Evolutionary conservation across 2,113 vertebrate species (phyloP).

Genomic region (Typhlomys cinereus): DNA sequence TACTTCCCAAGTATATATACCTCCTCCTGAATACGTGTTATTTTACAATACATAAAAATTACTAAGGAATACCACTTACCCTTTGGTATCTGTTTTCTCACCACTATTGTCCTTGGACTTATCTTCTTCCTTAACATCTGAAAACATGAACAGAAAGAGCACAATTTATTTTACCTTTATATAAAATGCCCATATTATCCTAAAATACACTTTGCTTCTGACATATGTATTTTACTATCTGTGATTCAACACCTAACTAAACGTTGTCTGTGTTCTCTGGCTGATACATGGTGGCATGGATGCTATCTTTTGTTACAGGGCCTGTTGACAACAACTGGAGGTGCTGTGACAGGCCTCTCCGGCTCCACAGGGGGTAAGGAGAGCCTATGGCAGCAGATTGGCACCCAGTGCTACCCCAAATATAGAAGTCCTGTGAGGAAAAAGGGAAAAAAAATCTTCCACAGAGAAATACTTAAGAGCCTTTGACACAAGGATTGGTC

Average conservation of each 20-base stretch:
- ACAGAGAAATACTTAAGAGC: neutral
- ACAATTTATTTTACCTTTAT: conserved; percentile 27
- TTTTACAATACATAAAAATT: neutral
- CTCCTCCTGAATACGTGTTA: neutral
- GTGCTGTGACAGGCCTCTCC: no score
- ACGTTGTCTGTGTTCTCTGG: neutral
- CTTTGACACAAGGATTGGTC: neutral
- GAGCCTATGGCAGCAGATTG: neutral
- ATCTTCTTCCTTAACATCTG: conserved; percentile 95
- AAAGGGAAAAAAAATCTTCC: neutral
- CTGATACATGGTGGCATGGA: neutral
- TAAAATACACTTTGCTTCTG: neutral
- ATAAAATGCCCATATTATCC: neutral
- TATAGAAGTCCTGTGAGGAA: neutral
- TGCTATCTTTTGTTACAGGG: no score
- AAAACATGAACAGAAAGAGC: conserved; percentile 58
- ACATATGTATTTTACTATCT: neutral
- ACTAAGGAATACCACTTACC: conserved; percentile 82
- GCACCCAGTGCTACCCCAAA: neutral
- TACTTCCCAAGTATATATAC: neutral
- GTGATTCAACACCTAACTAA: neutral
- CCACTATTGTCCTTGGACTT: conserved; percentile 90
- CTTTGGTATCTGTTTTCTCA: conserved; percentile 92
- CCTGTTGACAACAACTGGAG: no score
- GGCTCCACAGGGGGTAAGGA: neutral